Base-by-base conservation (phyloP, 2,888 invertebrate species). In the Epirrhoe alternata region DNA sequence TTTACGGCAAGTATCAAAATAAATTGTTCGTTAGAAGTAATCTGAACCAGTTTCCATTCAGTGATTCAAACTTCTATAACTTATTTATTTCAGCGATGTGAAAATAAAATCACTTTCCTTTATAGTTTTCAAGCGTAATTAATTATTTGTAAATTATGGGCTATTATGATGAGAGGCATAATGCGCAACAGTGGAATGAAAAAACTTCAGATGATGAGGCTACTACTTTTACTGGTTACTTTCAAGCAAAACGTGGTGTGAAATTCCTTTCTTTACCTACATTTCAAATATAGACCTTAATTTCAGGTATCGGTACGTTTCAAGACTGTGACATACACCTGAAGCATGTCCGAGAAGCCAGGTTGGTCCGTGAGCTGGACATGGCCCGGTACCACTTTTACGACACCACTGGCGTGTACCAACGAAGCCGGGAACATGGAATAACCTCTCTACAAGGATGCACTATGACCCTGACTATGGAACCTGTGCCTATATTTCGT, bases 1-100 rank as follows among this genome's bases (percentile, higher is more conserved):
- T 96, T 52, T 95, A 95, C 77, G 96, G 97, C 97, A 84, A 90
- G 95, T 89, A 30, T 51, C 6, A 14, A 16, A 47, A 6, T 16
- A 16, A 14, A 4, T 16, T 14, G 6, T 47, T 47, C 5, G 35
- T 35, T 1, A 35, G 35, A 10, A 8, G 10, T 35, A 24, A 24
- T 24, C 24, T 1, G 24, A 24, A 2, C 1, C 24, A 24, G 24
- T 24, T 24, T 24, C 24, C 24, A 24, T 24, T 24, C 24, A 24
- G 24, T 3, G 24, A 24, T 1, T 24, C 1, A 24, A 24, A 24
- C 24, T 24, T 24, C 24, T 2, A 24, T 24, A 24, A 24, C 3
- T 24, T 24, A 24, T n/a, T n/a, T n/a, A n/a, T n/a, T n/a, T n/a
- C n/a, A n/a, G n/a, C n/a, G n/a, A n/a, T n/a, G n/a, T n/a, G n/a